Percentiles rank a stretch among this genome's conserved stretches.
These are phyloP conservation scores for Peromyscus leucopus DNA, from an alignment of 2,113 vertebrate species.

Conservation along the genomic window DNA sequence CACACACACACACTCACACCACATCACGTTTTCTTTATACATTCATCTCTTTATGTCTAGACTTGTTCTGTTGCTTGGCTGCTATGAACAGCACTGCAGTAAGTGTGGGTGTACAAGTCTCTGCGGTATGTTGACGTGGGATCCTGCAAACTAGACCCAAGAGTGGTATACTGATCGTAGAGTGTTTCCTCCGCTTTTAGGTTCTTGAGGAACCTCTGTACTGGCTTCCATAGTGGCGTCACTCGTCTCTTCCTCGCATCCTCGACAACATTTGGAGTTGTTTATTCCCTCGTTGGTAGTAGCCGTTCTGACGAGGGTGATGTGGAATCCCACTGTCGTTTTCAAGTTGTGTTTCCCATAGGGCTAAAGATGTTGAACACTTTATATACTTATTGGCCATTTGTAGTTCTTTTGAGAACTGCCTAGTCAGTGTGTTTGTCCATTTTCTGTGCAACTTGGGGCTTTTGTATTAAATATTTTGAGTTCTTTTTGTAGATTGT, in stretches of 20 bases:
- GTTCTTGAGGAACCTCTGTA: neutral
- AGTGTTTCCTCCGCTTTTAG: neutral
- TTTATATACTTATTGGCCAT: neutral
- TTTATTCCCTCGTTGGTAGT: neutral
- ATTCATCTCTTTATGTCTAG: neutral
- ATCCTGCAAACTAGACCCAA: neutral
- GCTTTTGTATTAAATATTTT: neutral
- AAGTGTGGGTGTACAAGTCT: neutral
- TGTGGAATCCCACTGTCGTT: neutral
- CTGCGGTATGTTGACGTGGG: neutral
- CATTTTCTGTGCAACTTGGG: neutral
- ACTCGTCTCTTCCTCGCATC: neutral
- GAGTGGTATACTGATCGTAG: neutral
- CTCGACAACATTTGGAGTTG: neutral
- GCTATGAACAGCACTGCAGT: neutral
- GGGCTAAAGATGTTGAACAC: neutral
- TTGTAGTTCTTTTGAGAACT: neutral
- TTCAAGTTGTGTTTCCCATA: neutral
- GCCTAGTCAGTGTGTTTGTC: neutral
- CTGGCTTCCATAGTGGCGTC: neutral
- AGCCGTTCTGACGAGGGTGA: neutral
- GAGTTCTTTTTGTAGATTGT: neutral
- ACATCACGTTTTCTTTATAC: too few relatives aligned
- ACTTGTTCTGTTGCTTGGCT: too few relatives aligned
- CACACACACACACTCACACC: fast-evolving